Conservation (phyloP, 2,797 vertebrate genomes). For the Chanos chanos region DNA sequence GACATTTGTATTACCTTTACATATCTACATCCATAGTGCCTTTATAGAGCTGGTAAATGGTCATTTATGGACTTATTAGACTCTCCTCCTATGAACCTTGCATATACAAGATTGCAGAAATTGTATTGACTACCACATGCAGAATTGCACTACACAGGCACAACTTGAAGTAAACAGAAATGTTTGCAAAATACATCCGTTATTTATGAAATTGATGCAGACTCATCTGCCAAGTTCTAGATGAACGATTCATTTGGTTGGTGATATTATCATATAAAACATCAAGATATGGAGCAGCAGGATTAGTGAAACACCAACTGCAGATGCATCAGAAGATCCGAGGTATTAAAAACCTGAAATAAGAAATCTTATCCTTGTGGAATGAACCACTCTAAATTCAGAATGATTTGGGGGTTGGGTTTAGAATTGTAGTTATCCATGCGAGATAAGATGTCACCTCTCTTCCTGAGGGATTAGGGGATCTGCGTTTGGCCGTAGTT, state of each 20-base stretch:
- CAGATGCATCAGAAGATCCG: slow-evolving; percentile 52
- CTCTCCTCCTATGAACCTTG: background rate
- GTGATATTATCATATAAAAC: slow-evolving; percentile 67
- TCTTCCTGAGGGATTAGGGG: slow-evolving; percentile 39
- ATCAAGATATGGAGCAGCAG: slow-evolving; percentile 56
- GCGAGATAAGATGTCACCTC: slow-evolving; percentile 44
- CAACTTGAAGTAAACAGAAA: slow-evolving; percentile 3
- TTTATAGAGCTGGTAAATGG: slow-evolving; percentile 40
- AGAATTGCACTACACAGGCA: slow-evolving; percentile 9
- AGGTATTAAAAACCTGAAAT: slow-evolving; percentile 62
- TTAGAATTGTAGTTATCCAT: slow-evolving; percentile 55
- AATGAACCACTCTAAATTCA: slow-evolving; percentile 46
- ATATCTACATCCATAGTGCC: slow-evolving; percentile 42
- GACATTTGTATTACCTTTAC: no score
- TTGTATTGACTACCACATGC: background rate
- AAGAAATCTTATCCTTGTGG: slow-evolving; percentile 51
- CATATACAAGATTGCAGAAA: background rate
- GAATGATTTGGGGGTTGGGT: slow-evolving; percentile 61
- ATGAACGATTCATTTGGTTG: slow-evolving; percentile 56
- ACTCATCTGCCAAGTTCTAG: slow-evolving; percentile 55
- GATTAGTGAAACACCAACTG: slow-evolving; percentile 63
- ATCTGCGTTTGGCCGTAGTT: slow-evolving; percentile 46
- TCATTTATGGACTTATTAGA: slow-evolving; percentile 33
- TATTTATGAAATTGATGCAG: slow-evolving; percentile 52
- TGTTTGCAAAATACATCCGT: slow-evolving; percentile 62